Conservation (phyloP, 2,888 invertebrate species). For the Rapana venosa region DNA sequence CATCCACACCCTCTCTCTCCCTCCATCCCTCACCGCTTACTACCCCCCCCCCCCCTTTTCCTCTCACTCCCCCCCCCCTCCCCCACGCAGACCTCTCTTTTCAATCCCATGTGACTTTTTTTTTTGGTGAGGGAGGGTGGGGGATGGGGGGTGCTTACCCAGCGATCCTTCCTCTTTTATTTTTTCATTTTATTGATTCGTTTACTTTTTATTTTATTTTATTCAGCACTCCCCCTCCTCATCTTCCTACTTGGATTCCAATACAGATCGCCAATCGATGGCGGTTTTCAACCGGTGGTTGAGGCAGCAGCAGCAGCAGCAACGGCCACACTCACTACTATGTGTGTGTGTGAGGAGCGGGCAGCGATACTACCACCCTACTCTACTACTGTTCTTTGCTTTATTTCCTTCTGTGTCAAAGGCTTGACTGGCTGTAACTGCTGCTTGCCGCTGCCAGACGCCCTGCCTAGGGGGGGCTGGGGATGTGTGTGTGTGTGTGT, state of each 20-base stretch:
- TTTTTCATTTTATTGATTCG: no score
- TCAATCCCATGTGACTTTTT: background rate
- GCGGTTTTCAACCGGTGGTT: background rate
- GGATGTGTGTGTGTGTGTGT: background rate
- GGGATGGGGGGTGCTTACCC: background rate
- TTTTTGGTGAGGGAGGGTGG: background rate
- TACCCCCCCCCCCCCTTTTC: background rate
- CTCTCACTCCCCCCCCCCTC: background rate
- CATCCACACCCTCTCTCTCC: background rate
- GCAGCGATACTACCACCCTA: no score
- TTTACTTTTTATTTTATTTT: no score
- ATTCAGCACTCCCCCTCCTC: background rate
- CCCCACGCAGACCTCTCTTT: background rate
- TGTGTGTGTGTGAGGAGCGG: background rate
- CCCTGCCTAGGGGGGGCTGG: no score
- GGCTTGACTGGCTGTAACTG: background rate
- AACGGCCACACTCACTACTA: no score
- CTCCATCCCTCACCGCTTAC: background rate
- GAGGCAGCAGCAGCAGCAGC: background rate
- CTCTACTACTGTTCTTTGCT: no score
- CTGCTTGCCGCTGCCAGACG: background rate
- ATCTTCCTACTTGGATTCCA: slow-evolving; percentile 4
- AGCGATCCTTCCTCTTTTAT: background rate
- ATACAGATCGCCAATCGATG: slow-evolving; percentile 25
- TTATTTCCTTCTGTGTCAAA: background rate